phyloP scores from a whole-genome alignment of 23 tunicate genomes.

The Botrylloides violaceus region DNA sequence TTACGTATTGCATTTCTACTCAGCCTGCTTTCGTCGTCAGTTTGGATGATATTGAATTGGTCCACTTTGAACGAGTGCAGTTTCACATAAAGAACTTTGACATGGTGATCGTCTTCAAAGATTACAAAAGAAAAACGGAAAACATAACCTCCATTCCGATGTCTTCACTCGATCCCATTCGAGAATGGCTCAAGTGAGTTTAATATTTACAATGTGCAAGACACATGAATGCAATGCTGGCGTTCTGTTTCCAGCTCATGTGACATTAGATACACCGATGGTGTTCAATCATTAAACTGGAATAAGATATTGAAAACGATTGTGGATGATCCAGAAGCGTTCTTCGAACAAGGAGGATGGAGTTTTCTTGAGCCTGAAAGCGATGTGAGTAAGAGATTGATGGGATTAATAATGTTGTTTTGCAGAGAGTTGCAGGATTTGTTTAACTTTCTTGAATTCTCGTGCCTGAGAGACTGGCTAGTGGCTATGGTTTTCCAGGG shows the following conservation, averaged over 20 bases:
- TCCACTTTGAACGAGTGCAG: slow-evolving; percentile 93
- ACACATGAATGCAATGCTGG: not conserved
- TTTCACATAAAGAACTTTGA: slow-evolving; percentile 93
- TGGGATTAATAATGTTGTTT: no score
- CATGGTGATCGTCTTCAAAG: slow-evolving; percentile 92
- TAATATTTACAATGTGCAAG: not conserved
- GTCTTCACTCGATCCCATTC: slow-evolving; percentile 79
- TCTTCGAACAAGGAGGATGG: slow-evolving; percentile 98
- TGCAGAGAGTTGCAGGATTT: no score
- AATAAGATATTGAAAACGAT: slow-evolving; percentile 82
- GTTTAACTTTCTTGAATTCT: no score
- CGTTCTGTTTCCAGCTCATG: slow-evolving; percentile 45
- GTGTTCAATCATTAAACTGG: slow-evolving; percentile 97
- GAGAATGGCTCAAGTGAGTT: slow-evolving; percentile 89
- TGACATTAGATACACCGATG: slow-evolving; percentile 98
- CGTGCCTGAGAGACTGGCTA: no score
- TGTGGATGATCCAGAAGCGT: slow-evolving; percentile 87
- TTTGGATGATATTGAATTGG: slow-evolving; percentile 85
- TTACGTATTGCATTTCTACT: not conserved
- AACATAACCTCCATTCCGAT: slow-evolving; percentile 90
- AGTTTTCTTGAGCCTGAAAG: slow-evolving; percentile 81
- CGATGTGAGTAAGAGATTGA: slow-evolving; percentile 59
- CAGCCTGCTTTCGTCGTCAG: slow-evolving; percentile 93
- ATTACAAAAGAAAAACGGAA: slow-evolving; percentile 82
- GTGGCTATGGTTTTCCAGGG: no score